Conservation (phyloP, 2,797 vertebrate species). For the Poeciliopsis turneri region DNA sequence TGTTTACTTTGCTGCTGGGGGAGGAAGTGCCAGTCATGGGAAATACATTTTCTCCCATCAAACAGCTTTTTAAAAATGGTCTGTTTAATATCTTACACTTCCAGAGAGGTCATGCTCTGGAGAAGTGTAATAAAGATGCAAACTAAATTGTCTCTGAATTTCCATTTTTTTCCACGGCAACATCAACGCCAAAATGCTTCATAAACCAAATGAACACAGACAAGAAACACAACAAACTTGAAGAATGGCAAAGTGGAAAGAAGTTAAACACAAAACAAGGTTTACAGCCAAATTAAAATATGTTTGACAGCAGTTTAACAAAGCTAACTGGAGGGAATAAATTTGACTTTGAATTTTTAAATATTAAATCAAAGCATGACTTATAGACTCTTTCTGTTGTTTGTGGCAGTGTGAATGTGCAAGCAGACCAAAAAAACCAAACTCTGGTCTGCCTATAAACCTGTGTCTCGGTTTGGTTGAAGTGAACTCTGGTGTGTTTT, state of each 20-base stretch:
- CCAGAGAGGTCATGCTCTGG: background rate
- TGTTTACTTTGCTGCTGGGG: background rate
- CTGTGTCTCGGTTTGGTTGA: too few relatives aligned
- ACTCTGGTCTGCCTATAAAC: too few relatives aligned
- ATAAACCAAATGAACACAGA: background rate
- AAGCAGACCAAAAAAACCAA: too few relatives aligned
- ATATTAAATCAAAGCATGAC: background rate
- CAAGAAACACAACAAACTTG: background rate
- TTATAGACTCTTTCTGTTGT: background rate
- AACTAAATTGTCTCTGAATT: background rate
- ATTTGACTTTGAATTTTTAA: background rate
- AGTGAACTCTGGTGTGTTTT: too few relatives aligned
- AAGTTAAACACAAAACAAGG: background rate
- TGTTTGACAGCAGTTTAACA: background rate
- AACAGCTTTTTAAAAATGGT: background rate
- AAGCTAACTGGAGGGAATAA: background rate
- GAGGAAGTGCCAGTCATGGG: constrained; percentile 2
- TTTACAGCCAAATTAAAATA: background rate
- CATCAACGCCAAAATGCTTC: background rate
- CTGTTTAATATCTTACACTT: constrained; percentile 9
- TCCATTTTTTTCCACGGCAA: background rate
- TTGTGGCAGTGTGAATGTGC: too few relatives aligned
- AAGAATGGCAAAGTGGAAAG: background rate
- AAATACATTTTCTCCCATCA: background rate
- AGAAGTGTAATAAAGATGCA: background rate